phyloP scores from a whole-genome alignment of 2,797 vertebrate genomes.

The Pantherophis alleghaniensis region DNA sequence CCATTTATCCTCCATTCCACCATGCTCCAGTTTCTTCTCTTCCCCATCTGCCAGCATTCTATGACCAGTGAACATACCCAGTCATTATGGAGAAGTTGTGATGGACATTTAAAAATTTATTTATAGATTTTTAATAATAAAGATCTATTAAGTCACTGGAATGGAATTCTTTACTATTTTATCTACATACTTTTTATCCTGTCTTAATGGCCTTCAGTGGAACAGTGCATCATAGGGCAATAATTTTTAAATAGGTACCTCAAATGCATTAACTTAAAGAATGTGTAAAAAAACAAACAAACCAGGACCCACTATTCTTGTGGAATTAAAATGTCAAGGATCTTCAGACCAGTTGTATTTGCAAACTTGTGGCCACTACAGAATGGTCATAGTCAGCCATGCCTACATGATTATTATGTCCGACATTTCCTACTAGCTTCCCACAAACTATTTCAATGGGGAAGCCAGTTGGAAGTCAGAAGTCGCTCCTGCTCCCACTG shows the following conservation, averaged over 20 bases:
- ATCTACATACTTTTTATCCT: background rate
- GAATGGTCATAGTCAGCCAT: background rate
- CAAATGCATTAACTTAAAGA: background rate
- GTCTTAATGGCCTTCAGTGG: background rate
- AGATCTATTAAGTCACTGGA: background rate
- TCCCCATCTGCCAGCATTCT: background rate
- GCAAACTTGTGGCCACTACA: background rate
- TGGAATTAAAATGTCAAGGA: background rate
- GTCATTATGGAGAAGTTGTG: background rate
- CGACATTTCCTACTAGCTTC: background rate
- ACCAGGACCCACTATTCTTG: background rate
- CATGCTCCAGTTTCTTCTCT: background rate
- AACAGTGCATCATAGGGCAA: background rate
- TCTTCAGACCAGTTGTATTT: background rate
- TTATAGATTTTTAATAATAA: too few relatives aligned
- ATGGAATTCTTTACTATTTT: background rate
- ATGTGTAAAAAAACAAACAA: background rate
- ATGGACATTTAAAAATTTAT: too few relatives aligned
- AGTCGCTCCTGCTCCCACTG: background rate
- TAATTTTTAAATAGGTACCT: background rate
- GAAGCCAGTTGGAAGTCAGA: background rate
- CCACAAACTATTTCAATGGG: background rate
- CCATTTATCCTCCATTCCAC: background rate
- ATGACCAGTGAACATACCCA: background rate
- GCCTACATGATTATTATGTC: background rate